phyloP scores from a whole-genome alignment of 2,797 vertebrate genomes.

The Alosa sapidissima region DNA sequence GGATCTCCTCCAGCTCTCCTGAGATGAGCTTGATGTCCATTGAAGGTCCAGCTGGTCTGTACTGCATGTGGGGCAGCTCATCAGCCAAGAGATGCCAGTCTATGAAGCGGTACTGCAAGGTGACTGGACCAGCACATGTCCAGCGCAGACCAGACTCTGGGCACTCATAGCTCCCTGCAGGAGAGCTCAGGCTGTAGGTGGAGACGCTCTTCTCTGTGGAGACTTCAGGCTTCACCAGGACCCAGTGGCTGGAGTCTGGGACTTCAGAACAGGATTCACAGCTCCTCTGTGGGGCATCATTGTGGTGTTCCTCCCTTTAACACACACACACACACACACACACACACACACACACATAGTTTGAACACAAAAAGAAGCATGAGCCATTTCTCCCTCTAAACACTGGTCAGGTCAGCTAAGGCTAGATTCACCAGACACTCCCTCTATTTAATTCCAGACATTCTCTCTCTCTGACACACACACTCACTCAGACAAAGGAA shows the following conservation, averaged over 20 bases:
- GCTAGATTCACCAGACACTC: no score
- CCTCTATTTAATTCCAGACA: no score
- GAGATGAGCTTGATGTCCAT: background rate
- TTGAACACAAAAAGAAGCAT: background rate
- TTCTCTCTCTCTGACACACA: no score
- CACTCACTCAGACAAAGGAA: no score
- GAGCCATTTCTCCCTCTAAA: no score
- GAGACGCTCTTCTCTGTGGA: background rate
- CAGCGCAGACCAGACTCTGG: background rate
- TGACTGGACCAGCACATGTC: background rate
- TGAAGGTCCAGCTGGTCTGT: background rate
- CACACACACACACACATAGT: no score
- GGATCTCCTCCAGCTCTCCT: no score
- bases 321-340: no score
- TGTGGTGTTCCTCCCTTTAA: background rate
- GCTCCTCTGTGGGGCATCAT: background rate
- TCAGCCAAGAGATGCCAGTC: background rate
- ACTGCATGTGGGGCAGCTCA: background rate
- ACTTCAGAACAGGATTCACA: background rate
- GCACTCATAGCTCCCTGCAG: conserved; percentile 7
- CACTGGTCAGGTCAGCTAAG: no score
- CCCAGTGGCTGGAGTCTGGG: background rate
- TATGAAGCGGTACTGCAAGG: background rate
- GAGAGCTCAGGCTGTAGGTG: background rate
- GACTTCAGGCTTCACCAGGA: background rate